These are phyloP conservation scores for Agrilus mali DNA, from an alignment of 2,888 invertebrate species.

Conservation along the genomic window DNA sequence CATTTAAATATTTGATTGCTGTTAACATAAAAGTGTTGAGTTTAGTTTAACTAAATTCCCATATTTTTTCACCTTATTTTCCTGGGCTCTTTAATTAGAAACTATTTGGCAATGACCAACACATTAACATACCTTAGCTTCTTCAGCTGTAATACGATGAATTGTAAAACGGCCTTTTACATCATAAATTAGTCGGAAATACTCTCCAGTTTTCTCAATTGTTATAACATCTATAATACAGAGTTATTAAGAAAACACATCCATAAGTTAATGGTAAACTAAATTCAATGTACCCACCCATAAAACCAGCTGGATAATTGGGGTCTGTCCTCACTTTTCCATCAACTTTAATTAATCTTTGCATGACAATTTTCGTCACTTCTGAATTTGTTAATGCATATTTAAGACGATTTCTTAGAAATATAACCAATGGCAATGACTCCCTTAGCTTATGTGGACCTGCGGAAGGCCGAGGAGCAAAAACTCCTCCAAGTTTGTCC, in stretches of 20 bases:
- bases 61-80: too few relatives aligned
- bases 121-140: conserved; percentile 70
- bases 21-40: too few relatives aligned
- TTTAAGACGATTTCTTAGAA: conserved; percentile 93
- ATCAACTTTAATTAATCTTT: conserved; percentile 95
- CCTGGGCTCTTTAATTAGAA: too few relatives aligned
- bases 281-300: conserved; percentile 66
- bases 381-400: conserved; percentile 95
- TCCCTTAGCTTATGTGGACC: conserved; percentile 98
- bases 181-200: conserved; percentile 96
- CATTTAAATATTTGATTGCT: too few relatives aligned
- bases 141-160: conserved; percentile 93
- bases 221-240: conserved; percentile 82
- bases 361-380: conserved; percentile 96
- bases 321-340: conserved; percentile 96
- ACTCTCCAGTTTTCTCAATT: conserved; percentile 96
- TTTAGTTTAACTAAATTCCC: too few relatives aligned
- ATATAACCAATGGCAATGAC: conserved; percentile 90
- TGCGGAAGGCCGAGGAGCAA: conserved; percentile 93
- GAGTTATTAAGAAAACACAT: background rate
- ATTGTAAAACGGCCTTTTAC: conserved; percentile 97
- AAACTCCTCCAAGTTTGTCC: conserved; percentile 96
- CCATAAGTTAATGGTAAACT: conserved; percentile 1
- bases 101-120: too few relatives aligned
- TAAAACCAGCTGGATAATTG: conserved; percentile 96